Percentiles rank a stretch among this genome's conserved stretches.
Conservation (phyloP, 2,113 vertebrate species). For the Baryphthengus martii region DNA sequence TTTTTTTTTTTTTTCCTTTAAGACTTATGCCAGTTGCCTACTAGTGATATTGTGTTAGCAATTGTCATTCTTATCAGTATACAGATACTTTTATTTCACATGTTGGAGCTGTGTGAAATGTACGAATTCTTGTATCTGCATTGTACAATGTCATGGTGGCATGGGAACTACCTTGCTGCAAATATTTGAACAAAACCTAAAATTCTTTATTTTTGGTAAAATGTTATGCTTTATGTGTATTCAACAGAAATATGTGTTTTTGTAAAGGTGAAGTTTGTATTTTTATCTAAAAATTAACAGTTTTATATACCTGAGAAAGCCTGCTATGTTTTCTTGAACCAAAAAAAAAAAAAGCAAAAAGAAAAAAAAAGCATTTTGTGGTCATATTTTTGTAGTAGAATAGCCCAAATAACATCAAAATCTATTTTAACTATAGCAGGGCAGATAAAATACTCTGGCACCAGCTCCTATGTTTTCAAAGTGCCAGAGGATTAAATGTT, state of each 20-base stretch:
- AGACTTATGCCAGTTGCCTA: conserved; percentile 76
- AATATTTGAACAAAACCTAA: conserved; percentile 79
- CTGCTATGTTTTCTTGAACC: conserved; percentile 77
- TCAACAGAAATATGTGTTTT: conserved; percentile 85
- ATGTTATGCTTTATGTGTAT: conserved; percentile 89
- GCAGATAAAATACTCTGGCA: conserved; percentile 39
- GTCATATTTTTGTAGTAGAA: conserved; percentile 69
- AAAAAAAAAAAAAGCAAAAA: conserved; percentile 33
- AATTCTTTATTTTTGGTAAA: conserved; percentile 97
- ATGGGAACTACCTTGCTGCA: conserved; percentile 74
- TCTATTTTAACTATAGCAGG: conserved; percentile 67
- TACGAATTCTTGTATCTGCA: conserved; percentile 73
- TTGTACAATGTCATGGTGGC: conserved; percentile 76
- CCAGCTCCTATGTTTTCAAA: conserved; percentile 37
- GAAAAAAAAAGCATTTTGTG: conserved; percentile 22
- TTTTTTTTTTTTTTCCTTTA: conserved; percentile 44
- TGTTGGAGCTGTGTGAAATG: conserved; percentile 72
- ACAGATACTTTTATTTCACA: conserved; percentile 76
- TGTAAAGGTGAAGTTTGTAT: conserved; percentile 87
- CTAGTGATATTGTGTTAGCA: conserved; percentile 74
- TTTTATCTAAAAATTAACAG: conserved; percentile 84
- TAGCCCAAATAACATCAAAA: conserved; percentile 59
- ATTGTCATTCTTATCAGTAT: conserved; percentile 80
- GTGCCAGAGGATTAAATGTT: conserved; percentile 37
- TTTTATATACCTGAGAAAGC: conserved; percentile 79